Evolutionary conservation across 1,140 invertebrate genomes (phyloP).

Genomic region (Brevipalpus yothersi): DNA sequence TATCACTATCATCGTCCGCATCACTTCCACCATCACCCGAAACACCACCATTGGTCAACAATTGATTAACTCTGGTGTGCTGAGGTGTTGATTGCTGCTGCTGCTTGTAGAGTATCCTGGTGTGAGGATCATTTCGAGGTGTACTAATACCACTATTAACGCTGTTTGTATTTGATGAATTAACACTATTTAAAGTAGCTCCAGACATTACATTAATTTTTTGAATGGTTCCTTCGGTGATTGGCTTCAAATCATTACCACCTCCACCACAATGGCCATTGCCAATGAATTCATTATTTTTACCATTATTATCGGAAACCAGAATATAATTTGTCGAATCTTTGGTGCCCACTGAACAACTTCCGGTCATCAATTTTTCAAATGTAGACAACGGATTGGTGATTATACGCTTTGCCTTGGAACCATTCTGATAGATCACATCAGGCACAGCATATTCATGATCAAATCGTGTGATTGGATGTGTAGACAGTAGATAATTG

Average conservation of each 20-base stretch:
- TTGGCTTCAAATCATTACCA: neutral
- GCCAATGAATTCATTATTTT: neutral
- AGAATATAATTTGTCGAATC: no score
- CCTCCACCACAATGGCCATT: neutral
- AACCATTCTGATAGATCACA: constrained; percentile 1
- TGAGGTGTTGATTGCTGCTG: no score
- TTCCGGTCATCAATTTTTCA: neutral
- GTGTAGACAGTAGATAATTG: neutral
- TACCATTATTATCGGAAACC: neutral
- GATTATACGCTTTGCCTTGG: neutral
- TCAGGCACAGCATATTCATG: constrained; percentile 9
- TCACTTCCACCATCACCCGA: neutral
- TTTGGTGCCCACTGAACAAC: neutral
- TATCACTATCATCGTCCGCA: neutral
- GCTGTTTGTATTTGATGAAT: neutral
- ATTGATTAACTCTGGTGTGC: no score
- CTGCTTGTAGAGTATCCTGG: no score
- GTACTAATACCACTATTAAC: neutral
- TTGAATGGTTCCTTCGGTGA: neutral
- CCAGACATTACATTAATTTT: neutral
- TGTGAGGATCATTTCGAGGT: neutral
- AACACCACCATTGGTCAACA: no score
- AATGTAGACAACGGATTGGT: neutral
- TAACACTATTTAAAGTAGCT: neutral
- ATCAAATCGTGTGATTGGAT: neutral